Base-by-base conservation (phyloP, 2,888 invertebrate species). In the Cheilosia variabilis region DNA sequence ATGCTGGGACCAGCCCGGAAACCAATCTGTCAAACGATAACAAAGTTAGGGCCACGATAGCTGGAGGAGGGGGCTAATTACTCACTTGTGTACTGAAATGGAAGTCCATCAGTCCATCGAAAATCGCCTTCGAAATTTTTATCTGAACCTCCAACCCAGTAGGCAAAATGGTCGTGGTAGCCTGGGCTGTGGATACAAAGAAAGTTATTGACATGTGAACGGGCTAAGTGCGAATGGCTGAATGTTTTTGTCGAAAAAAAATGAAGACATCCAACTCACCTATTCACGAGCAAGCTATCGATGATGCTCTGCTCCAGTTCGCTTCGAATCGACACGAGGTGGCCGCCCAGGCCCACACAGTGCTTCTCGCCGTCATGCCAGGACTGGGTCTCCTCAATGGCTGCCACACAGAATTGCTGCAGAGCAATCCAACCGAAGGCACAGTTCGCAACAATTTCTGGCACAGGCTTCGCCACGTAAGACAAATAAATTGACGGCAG, bases 121-220 rank as follows among this genome's bases (percentile, higher is more conserved):
- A 96, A 97, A 91, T 96, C 96, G 41, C 96, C 96, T 90, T 97
- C 97, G 89, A 95, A 95, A 53, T 94, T 94, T 87, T 94, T 93
- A 90, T 97, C 96, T 0, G 96, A 95, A 1, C 96, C 96, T 37
- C 97, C 96, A 53, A 97, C 95, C 97, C 97, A 97, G 92, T 96
- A 96, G 13, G 95, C 95, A 89, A 95, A 95, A 87, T 95, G 94
- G 69, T 95, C 95, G 31, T 94, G 93, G 87, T 95, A 94, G 3
- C 95, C 95, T 17, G 95, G 95, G 88, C 96, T 96, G n/a, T 24
- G 45, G 69, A 41, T 60, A 47, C 31, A 82, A 63, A 24, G 79
- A 50, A 22, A 53, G 15, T 27, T 34, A 19, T 24, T 27, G 17
- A 6, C 58, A 17, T 17, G 9, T 45, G n/a, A n/a, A n/a, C 2